Evolutionary conservation across 2,888 invertebrate species (phyloP).

Genomic region (Rhogogaster chlorosoma): DNA sequence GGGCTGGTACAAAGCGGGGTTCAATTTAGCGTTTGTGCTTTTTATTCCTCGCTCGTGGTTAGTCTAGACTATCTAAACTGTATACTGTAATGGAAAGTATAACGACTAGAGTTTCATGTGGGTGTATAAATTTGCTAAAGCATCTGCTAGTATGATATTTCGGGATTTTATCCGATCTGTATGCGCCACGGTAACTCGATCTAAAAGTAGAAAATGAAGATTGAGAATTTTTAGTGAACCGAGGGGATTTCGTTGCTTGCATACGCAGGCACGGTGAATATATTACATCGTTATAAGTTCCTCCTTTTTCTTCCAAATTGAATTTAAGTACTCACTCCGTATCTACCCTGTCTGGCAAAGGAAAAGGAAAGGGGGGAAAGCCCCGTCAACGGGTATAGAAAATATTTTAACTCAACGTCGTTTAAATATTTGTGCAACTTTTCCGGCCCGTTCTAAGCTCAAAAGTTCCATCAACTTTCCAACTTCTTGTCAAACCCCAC

Average conservation of each 20-base stretch:
- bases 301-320: conserved; percentile 39
- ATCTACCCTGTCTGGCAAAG: not conserved
- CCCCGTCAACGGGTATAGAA: conserved; percentile 1
- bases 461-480: not conserved
- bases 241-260: not conserved
- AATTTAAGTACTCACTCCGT: conserved; percentile 34
- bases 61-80: conserved; percentile 1
- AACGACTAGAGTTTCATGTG: not conserved
- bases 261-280: not conserved
- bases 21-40: not conserved
- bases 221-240: conserved; percentile 6
- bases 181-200: not conserved
- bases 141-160: not conserved
- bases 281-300: conserved; percentile 47
- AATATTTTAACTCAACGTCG: conserved; percentile 14
- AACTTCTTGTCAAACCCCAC: not conserved
- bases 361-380: not conserved
- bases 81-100: not conserved
- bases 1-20: not conserved
- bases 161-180: not conserved
- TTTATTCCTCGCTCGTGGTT: not conserved
- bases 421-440: conserved; percentile 7
- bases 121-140: not conserved
- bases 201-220: conserved; percentile 1
- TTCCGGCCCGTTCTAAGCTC: not conserved